A percentile compares a stretch with the other conserved stretches of the same genome.
Evolutionary conservation across 2,888 invertebrate species (phyloP).

Genomic region (Cyrtodaria siliqua): DNA sequence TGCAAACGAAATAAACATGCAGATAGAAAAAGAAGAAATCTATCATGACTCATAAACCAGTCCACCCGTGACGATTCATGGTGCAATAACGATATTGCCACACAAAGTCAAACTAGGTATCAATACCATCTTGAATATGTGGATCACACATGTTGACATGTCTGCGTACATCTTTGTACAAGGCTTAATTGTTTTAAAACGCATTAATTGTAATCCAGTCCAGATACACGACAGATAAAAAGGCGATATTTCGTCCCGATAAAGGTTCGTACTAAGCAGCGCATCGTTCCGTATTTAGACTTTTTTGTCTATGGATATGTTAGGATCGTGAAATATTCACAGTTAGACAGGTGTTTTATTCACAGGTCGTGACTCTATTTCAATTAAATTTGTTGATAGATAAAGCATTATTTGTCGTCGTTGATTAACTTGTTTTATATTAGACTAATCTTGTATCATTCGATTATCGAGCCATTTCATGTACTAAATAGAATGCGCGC

Average conservation of each 20-base stretch:
- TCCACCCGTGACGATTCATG: too few relatives aligned
- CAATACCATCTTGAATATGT: constrained; percentile 14
- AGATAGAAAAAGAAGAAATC: too few relatives aligned
- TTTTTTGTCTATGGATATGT: constrained; percentile 37
- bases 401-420: constrained; percentile 12
- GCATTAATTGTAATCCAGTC: constrained; percentile 8
- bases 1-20: too few relatives aligned
- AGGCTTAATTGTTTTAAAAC: constrained; percentile 45
- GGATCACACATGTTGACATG: constrained; percentile 61
- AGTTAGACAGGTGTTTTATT: constrained; percentile 51
- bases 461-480: not conserved
- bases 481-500: not conserved
- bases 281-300: constrained; percentile 31
- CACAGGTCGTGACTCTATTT: constrained; percentile 23
- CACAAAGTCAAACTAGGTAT: constrained; percentile 32
- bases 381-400: constrained; percentile 16
- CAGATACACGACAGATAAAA: constrained; percentile 39
- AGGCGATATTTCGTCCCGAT: constrained; percentile 37
- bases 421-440: not conserved
- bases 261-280: constrained; percentile 45
- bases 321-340: constrained; percentile 11
- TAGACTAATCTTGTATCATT: not conserved
- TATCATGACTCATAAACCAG: too few relatives aligned
- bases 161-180: constrained; percentile 45
- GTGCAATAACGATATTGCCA: constrained; percentile 5